Base-by-base conservation (phyloP, 2,113 vertebrate genomes). In the Pogona vitticeps region DNA sequence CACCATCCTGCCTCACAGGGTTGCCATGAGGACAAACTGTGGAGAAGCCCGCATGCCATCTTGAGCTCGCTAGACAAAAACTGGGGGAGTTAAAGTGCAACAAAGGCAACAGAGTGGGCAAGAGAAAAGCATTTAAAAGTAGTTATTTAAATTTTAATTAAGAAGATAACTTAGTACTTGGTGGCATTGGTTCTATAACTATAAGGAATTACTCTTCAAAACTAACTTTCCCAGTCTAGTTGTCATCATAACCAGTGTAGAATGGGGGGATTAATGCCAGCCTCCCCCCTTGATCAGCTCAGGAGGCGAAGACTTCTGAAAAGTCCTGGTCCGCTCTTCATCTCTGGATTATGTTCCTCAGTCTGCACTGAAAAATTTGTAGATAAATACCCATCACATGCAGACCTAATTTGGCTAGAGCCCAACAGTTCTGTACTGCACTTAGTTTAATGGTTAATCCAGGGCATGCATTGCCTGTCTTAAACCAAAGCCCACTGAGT, bases 381-480 rank as follows among this genome's bases (percentile, higher is more conserved):
- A 59, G 10, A 77, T 10, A 8, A 59, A 59, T 61, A 46, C 40
- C 68, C 56, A 58, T 63, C 1, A 7, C 61, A 86, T 26, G 12
- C 12, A 46, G 28, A 73, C 7, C 67, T 67, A 52, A 80, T 86
- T 79, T 80, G 65, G 23, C 46, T 58, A 38, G 52, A n/a, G 63
- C 42, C 63, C 42, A 77, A 42, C 77, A 46, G 56, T 28, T 33
- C 31, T 26, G 68, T 33, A 36, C 38, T 73, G 85, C 52, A 81
- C 61, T 81, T 75, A 52, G 42, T 75, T 75, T 75, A 81, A 75
- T 81, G 38, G 78, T 81, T 80, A 86, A 86, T 86, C 59, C 17
- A 61, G 23, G 42, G 52, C 68, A 63, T 80, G 76, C 68, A 73
- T 73, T 46, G 68, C 42, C 67, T 80, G 56, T 18, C 59, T 46